Percentiles rank a stretch among this genome's conserved stretches.
Evolutionary conservation across 2,797 vertebrate species (phyloP).

Genomic region (Arctocebus calabarensis): DNA sequence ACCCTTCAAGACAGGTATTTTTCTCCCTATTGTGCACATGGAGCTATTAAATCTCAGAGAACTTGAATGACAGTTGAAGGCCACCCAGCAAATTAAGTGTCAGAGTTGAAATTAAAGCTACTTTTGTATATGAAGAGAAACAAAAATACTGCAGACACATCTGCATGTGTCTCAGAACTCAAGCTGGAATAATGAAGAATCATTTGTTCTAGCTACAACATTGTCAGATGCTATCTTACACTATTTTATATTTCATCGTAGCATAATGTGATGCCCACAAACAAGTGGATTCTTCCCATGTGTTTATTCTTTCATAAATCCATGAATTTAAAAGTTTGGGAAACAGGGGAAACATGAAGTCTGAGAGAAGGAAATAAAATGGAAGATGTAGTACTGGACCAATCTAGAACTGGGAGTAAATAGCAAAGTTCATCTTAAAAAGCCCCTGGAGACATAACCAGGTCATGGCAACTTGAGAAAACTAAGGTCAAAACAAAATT

Average conservation of each 20-base stretch:
- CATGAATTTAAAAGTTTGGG: not conserved
- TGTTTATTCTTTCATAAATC: not conserved
- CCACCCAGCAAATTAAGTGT: not conserved
- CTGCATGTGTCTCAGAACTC: not conserved
- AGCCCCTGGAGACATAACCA: rapidly evolving
- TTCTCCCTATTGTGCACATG: not conserved
- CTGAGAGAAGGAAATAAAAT: not conserved
- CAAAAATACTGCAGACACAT: not conserved
- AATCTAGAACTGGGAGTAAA: not conserved
- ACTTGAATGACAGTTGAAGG: not conserved
- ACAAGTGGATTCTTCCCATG: not conserved
- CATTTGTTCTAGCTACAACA: not conserved
- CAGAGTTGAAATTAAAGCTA: not conserved
- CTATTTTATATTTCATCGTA: not conserved
- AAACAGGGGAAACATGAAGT: not conserved
- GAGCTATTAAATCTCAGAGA: not conserved
- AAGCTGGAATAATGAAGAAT: not conserved
- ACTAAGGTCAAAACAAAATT: not conserved
- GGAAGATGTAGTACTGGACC: not conserved
- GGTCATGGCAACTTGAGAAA: not conserved
- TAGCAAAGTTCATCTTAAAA: not conserved
- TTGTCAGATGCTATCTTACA: not conserved
- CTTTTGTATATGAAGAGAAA: not conserved
- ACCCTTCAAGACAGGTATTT: not conserved
- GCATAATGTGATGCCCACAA: not conserved